Evolutionary conservation across 2,797 vertebrate species (phyloP).

Genomic region (Steatocranus sp.): DNA sequence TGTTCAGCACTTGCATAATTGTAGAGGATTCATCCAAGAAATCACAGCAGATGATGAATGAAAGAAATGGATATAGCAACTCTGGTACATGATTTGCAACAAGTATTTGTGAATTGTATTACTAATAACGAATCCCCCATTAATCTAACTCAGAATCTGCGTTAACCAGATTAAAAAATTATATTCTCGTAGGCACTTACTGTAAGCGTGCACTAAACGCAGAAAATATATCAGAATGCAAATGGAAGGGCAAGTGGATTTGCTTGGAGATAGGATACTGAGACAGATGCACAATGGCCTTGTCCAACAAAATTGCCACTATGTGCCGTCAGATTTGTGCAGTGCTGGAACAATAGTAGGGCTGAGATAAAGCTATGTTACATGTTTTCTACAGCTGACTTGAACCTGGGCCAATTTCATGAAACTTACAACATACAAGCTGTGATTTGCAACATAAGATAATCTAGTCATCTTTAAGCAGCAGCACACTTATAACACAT

Average conservation of each 20-base stretch:
- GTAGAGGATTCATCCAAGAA: neutral
- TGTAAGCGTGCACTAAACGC: neutral
- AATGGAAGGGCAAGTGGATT: neutral
- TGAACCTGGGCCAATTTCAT: neutral
- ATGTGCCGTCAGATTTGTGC: neutral
- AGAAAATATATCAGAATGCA: neutral
- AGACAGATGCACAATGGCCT: neutral
- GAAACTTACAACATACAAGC: neutral
- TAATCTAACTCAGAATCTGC: neutral
- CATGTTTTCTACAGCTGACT: constrained; percentile 42
- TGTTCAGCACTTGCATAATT: neutral
- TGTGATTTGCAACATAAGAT: neutral
- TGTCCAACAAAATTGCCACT: neutral
- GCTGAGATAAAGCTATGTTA: constrained; percentile 14
- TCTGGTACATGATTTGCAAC: neutral
- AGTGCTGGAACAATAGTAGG: neutral
- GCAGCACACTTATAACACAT: neutral
- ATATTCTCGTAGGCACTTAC: neutral
- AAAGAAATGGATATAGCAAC: neutral
- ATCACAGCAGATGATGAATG: neutral
- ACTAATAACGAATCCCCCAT: neutral
- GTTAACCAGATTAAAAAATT: neutral
- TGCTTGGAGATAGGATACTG: neutral
- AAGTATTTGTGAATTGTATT: neutral
- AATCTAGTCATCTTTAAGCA: neutral